A percentile compares a stretch with the other conserved stretches of the same genome.
These are phyloP conservation scores for Bombus superbus DNA, from an alignment of 1,140 invertebrate species.

Conservation along the genomic window DNA sequence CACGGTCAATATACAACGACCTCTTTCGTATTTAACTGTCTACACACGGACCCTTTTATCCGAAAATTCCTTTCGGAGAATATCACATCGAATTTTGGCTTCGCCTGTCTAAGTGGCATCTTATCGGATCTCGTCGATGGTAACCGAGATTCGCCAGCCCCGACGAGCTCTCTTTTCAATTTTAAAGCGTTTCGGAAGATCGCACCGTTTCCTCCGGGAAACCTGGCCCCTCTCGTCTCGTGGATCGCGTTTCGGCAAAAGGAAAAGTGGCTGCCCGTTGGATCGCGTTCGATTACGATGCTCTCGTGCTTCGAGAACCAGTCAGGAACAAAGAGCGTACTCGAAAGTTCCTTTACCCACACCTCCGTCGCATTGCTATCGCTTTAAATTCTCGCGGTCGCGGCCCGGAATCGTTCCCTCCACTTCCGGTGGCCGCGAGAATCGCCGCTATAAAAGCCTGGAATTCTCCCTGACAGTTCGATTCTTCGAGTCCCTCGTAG, in stretches of 20 bases:
- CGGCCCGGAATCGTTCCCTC: slow-evolving; percentile 55
- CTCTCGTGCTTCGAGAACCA: slow-evolving; percentile 7
- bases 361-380: slow-evolving; percentile 65
- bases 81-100: not conserved
- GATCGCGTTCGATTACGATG: slow-evolving; percentile 36
- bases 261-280: slow-evolving; percentile 31
- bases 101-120: slow-evolving; percentile 21
- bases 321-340: slow-evolving; percentile 19
- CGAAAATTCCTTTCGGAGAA: not conserved
- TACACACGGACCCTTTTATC: not conserved
- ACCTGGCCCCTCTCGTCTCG: not conserved
- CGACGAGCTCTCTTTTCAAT: slow-evolving; percentile 34
- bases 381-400: slow-evolving; percentile 73
- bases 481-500: not conserved
- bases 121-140: slow-evolving; percentile 1
- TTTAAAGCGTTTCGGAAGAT: slow-evolving; percentile 21
- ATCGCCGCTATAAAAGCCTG: slow-evolving; percentile 72
- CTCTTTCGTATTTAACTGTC: not conserved
- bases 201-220: slow-evolving; percentile 3
- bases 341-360: not conserved
- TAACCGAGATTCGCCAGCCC: not conserved
- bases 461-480: slow-evolving; percentile 23
- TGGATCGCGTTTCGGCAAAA: slow-evolving; percentile 15
- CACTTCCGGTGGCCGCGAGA: slow-evolving; percentile 62
- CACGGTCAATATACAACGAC: not conserved